phyloP scores from a whole-genome alignment of 2,888 invertebrate species.

The Chamaedrilus cognettii region DNA sequence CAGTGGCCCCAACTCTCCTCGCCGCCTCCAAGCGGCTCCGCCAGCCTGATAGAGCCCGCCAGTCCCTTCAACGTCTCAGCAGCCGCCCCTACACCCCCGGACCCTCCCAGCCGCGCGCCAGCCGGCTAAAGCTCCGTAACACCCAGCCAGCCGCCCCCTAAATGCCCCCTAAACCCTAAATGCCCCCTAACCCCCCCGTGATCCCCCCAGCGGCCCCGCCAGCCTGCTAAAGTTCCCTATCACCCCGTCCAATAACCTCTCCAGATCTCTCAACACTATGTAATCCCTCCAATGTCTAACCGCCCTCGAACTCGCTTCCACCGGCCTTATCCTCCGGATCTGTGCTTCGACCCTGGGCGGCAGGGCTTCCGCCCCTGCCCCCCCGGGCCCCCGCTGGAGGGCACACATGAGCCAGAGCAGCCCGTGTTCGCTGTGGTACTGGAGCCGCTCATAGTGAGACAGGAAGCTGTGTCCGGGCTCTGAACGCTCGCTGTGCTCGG shows the following conservation, averaged over 20 bases:
- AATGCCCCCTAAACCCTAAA: too few relatives aligned
- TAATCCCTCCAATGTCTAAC: slow-evolving; percentile 3
- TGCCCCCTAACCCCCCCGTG: too few relatives aligned
- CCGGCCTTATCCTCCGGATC: not conserved
- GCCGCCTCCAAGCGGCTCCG: too few relatives aligned
- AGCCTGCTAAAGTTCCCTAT: too few relatives aligned
- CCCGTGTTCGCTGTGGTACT: not conserved
- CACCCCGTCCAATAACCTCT: not conserved
- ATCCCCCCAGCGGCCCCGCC: too few relatives aligned
- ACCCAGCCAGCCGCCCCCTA: too few relatives aligned
- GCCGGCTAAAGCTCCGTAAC: too few relatives aligned
- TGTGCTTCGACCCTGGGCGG: not conserved
- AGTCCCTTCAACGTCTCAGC: too few relatives aligned
- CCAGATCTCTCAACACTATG: slow-evolving; percentile 3
- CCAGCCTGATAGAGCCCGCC: too few relatives aligned
- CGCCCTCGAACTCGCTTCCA: not conserved
- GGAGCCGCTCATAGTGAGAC: not conserved
- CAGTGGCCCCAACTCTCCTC: too few relatives aligned
- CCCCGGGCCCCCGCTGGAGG: not conserved
- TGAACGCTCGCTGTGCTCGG: not conserved
- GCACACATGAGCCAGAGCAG: not conserved
- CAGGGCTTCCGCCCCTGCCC: not conserved
- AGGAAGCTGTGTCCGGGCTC: slow-evolving; percentile 1
- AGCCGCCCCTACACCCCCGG: too few relatives aligned
- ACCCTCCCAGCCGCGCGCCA: too few relatives aligned